Evolutionary conservation across 2,113 vertebrate species (phyloP).

Genomic region (Arizona elegans): DNA sequence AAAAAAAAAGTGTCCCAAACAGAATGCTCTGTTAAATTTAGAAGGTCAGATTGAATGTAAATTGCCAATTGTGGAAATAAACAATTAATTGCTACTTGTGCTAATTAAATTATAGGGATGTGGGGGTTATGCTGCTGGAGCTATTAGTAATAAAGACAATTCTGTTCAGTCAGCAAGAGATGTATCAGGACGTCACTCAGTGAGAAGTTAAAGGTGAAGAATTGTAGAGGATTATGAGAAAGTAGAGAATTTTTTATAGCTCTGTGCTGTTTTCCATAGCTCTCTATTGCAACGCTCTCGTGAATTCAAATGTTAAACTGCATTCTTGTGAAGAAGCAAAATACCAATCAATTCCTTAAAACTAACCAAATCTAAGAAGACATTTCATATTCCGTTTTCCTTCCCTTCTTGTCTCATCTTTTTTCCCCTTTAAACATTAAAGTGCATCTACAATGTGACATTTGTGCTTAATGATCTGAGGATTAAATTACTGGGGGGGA

Average conservation of each 20-base stretch:
- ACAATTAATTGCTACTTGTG: conserved; percentile 40
- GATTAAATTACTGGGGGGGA: conserved; percentile 47
- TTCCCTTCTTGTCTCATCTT: not conserved
- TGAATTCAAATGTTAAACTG: not conserved
- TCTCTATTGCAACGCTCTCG: not conserved
- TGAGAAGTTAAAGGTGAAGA: conserved; percentile 26
- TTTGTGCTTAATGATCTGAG: conserved; percentile 40
- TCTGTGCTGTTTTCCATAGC: not conserved
- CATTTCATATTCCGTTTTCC: conserved; percentile 14
- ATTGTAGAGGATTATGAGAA: not conserved
- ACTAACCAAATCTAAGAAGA: conserved; percentile 17
- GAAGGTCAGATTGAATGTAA: conserved; percentile 4
- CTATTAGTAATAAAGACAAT: conserved; percentile 25
- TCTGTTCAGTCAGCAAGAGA: conserved; percentile 12
- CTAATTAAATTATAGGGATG: conserved; percentile 30
- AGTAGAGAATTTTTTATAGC: conserved; percentile 19
- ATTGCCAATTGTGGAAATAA: conserved; percentile 14
- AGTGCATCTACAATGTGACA: conserved; percentile 42
- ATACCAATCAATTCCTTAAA: not conserved
- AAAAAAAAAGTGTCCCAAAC: not conserved
- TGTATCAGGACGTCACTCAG: not conserved
- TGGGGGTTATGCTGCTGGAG: conserved; percentile 1
- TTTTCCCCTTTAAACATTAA: not conserved
- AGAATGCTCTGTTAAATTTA: conserved; percentile 33
- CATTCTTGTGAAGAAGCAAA: not conserved